Evolutionary conservation across 2,888 invertebrate genomes (phyloP).

Genomic region (Cylloceria caligata): DNA sequence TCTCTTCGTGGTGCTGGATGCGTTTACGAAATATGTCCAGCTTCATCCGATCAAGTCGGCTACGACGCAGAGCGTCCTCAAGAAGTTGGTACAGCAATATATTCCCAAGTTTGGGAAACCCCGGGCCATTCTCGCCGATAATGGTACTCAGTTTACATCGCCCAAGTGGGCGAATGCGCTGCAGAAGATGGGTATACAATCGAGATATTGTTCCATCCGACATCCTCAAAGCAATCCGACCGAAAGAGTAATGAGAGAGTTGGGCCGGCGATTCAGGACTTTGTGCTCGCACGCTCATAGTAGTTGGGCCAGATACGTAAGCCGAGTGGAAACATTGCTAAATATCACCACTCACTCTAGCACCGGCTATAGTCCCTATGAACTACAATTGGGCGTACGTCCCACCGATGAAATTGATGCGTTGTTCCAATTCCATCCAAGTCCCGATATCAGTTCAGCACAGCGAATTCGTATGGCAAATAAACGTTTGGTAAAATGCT

Average conservation of each 20-base stretch:
- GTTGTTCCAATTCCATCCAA: background rate
- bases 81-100: background rate
- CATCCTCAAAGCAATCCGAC: too few species aligned
- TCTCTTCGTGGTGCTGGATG: too few species aligned
- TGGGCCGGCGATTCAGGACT: too few species aligned
- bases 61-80: background rate
- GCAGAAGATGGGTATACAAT: too few species aligned
- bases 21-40: too few species aligned
- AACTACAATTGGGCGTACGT: background rate
- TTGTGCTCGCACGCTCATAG: too few species aligned
- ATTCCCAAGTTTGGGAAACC: background rate
- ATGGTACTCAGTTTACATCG: conserved; percentile 32
- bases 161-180: conserved; percentile 4
- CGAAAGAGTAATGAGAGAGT: too few species aligned
- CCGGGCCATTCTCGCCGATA: too few species aligned
- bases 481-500: too few species aligned
- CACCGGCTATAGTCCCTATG: background rate
- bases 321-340: background rate
- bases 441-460: background rate
- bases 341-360: background rate
- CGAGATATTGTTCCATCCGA: too few species aligned
- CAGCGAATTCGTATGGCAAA: too few species aligned
- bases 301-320: background rate
- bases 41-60: conserved; percentile 19
- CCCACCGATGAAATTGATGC: background rate